Evolutionary conservation across 2,797 vertebrate species (phyloP).

Genomic region (Hozukius guyotensis): DNA sequence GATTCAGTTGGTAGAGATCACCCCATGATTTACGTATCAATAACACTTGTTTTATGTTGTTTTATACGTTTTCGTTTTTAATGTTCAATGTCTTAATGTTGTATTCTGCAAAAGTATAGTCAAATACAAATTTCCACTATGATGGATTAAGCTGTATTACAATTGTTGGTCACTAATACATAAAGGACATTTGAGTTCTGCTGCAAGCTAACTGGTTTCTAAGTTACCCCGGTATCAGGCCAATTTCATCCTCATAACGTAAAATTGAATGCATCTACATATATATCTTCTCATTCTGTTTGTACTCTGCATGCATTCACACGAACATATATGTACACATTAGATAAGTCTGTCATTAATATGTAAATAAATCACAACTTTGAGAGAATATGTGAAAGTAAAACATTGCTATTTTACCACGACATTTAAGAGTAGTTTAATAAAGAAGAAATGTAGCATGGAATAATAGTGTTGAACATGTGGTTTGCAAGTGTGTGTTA

Average conservation of each 20-base stretch:
- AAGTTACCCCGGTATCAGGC: neutral
- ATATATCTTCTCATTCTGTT: neutral
- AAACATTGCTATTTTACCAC: neutral
- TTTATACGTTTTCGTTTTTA: neutral
- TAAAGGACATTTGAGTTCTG: neutral
- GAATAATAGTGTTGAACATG: slow-evolving; percentile 3
- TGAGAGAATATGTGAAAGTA: neutral
- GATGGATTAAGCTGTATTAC: too few relatives aligned
- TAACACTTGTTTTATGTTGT: neutral
- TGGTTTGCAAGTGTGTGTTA: slow-evolving; percentile 21
- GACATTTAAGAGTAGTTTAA: neutral
- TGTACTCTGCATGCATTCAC: too few relatives aligned
- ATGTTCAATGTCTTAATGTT: neutral
- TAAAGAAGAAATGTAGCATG: neutral
- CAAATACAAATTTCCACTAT: neutral
- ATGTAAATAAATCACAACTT: neutral
- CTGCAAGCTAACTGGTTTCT: neutral
- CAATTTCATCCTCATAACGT: too few relatives aligned
- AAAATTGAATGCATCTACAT: neutral
- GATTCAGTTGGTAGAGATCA: neutral
- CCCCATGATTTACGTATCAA: neutral
- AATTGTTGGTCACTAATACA: neutral
- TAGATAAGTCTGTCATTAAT: neutral
- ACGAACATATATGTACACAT: neutral
- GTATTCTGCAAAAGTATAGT: neutral